phyloP scores from a whole-genome alignment of 2,113 vertebrate genomes.

The Proteles cristata region DNA sequence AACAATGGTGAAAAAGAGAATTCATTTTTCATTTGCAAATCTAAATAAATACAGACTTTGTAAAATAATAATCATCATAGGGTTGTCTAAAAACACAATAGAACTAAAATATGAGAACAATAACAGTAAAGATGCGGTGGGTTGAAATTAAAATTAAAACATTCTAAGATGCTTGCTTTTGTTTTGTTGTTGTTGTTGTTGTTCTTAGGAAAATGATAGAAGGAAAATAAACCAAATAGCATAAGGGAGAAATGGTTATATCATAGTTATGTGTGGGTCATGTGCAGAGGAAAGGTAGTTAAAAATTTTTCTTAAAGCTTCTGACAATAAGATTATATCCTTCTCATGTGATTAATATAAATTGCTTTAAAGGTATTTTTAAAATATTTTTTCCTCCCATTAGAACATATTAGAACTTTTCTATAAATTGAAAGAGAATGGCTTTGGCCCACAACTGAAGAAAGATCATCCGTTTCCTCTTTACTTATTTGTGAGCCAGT shows the following conservation, averaged over 20 bases:
- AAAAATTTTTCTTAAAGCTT: constrained; percentile 29
- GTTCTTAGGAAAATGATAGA: neutral
- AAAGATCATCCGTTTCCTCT: constrained; percentile 68
- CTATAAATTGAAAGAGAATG: constrained; percentile 40
- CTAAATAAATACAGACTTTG: neutral
- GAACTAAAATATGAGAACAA: neutral
- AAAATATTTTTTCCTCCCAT: neutral
- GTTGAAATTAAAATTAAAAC: constrained; percentile 10
- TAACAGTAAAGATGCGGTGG: neutral
- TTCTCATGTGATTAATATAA: constrained; percentile 40
- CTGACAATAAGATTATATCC: constrained; percentile 21
- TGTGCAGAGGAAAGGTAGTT: neutral
- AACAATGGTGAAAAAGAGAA: neutral
- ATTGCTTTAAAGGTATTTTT: constrained; percentile 47
- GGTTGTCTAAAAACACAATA: neutral
- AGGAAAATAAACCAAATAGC: neutral
- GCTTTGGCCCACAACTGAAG: constrained; percentile 44
- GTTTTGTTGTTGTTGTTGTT: neutral
- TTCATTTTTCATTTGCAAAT: constrained; percentile 29
- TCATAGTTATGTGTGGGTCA: neutral
- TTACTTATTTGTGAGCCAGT: constrained; percentile 26
- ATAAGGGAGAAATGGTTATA: neutral
- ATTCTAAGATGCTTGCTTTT: neutral
- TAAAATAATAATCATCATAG: neutral
- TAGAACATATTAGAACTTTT: neutral